Percentiles rank a stretch among this genome's conserved stretches.
Conservation (phyloP, 2,888 invertebrate genomes). For the Ophioninae sp. region DNA sequence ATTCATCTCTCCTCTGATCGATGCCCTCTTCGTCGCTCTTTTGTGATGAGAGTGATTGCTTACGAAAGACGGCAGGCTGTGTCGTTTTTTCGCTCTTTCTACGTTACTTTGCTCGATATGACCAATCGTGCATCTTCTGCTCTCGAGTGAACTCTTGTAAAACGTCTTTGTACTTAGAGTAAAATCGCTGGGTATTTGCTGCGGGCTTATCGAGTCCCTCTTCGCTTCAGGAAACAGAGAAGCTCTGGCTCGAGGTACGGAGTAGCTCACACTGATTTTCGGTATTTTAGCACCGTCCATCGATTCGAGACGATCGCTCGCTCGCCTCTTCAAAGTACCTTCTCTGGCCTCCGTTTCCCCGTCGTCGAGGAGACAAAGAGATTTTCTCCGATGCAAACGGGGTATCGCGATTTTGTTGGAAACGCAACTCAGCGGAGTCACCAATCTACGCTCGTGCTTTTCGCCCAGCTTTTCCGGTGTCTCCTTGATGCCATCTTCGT, state of each 20-base stretch:
- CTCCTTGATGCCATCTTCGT: slow-evolving; percentile 64
- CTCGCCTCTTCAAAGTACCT: slow-evolving; percentile 68
- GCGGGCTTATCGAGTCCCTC: slow-evolving; percentile 9
- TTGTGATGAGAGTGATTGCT: slow-evolving; percentile 35
- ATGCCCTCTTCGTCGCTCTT: slow-evolving; percentile 76
- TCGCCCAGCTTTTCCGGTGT: slow-evolving; percentile 71
- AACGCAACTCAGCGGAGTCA: slow-evolving; percentile 74
- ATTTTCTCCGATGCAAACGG: slow-evolving; percentile 73
- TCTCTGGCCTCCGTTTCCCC: slow-evolving; percentile 51
- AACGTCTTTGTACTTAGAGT: slow-evolving; percentile 73
- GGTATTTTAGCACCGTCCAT: slow-evolving; percentile 64
- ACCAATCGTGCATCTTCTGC: slow-evolving; percentile 50
- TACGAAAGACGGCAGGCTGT: slow-evolving; percentile 56
- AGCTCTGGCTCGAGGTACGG: slow-evolving; percentile 73
- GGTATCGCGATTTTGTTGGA: slow-evolving; percentile 70
- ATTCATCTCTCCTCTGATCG: slow-evolving; percentile 83
- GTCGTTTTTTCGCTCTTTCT: slow-evolving; percentile 53
- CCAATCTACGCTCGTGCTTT: slow-evolving; percentile 67
- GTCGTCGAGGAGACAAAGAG: slow-evolving; percentile 66
- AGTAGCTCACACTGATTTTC: slow-evolving; percentile 68
- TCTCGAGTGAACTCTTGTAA: slow-evolving; percentile 68
- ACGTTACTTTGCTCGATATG: slow-evolving; percentile 35
- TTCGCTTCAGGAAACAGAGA: slow-evolving; percentile 74
- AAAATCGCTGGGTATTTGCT: slow-evolving; percentile 57
- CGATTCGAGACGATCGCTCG: slow-evolving; percentile 61